Conservation (phyloP, 2,888 invertebrate species). For the Sipunculus nudus region DNA sequence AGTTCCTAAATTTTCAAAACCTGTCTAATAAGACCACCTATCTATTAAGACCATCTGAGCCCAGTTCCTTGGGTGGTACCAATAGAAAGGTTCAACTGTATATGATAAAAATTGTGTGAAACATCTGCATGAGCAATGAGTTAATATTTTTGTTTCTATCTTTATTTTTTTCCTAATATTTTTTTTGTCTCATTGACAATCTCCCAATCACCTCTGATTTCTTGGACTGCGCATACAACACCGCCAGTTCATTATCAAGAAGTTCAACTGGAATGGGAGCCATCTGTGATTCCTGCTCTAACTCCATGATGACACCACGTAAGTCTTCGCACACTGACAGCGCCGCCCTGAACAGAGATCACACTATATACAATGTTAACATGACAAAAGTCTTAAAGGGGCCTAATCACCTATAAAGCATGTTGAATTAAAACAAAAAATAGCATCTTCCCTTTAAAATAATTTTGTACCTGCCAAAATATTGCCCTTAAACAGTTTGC, state of each 20-base stretch:
- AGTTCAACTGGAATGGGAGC: slow-evolving; percentile 89
- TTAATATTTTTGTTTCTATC: no score
- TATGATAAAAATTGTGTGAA: background rate
- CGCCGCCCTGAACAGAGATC: slow-evolving; percentile 71
- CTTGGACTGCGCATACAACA: slow-evolving; percentile 89
- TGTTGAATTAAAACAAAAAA: no score
- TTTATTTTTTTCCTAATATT: no score
- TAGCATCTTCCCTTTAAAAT: no score
- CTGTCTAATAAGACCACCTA: no score
- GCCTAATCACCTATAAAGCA: no score
- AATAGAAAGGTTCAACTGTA: background rate
- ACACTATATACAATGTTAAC: background rate
- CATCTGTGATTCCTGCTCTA: slow-evolving; percentile 79
- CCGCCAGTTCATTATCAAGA: slow-evolving; percentile 91
- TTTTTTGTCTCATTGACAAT: no score
- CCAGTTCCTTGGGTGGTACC: background rate
- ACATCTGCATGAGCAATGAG: background rate
- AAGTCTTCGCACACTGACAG: slow-evolving; percentile 70
- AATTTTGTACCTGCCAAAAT: no score
- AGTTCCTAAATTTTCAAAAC: no score
- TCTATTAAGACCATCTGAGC: no score
- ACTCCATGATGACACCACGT: slow-evolving; percentile 50
- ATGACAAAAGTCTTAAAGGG: background rate
- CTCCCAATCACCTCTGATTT: slow-evolving; percentile 74
- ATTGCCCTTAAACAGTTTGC: no score